Percentiles rank a stretch among this genome's conserved stretches.
Conservation (phyloP, 2,888 invertebrate genomes). For the Emesis russula region DNA sequence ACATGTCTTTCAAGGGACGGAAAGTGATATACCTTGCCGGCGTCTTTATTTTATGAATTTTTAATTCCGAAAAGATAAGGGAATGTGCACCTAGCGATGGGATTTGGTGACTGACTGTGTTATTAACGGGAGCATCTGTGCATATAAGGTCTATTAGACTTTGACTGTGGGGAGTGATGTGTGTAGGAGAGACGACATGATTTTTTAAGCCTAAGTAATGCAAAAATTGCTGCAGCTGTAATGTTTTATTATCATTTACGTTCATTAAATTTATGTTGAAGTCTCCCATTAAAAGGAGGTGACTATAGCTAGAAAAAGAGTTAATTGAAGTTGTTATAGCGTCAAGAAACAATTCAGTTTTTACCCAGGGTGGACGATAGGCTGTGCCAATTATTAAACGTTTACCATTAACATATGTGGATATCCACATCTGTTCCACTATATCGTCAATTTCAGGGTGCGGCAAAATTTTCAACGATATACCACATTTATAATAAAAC, state of each 20-base stretch:
- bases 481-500: neutral
- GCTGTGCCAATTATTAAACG: neutral
- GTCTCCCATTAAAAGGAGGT: neutral
- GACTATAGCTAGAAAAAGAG: neutral
- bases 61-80: neutral
- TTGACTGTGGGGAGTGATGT: neutral
- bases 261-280: neutral
- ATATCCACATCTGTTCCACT: slow-evolving; percentile 5
- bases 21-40: neutral
- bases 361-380: neutral
- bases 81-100: neutral
- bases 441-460: neutral
- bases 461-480: neutral
- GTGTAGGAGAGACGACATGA: neutral
- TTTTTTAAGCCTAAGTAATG: neutral
- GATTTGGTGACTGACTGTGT: neutral
- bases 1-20: neutral
- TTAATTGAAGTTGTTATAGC: neutral
- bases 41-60: neutral
- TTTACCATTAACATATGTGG: neutral
- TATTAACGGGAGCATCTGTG: neutral
- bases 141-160: slow-evolving; percentile 1
- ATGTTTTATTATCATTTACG: neutral
- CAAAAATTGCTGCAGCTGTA: neutral
- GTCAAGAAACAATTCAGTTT: neutral